Conservation (phyloP, 2,113 vertebrate genomes). For the Pseudorhombus dupliciocellatus region DNA sequence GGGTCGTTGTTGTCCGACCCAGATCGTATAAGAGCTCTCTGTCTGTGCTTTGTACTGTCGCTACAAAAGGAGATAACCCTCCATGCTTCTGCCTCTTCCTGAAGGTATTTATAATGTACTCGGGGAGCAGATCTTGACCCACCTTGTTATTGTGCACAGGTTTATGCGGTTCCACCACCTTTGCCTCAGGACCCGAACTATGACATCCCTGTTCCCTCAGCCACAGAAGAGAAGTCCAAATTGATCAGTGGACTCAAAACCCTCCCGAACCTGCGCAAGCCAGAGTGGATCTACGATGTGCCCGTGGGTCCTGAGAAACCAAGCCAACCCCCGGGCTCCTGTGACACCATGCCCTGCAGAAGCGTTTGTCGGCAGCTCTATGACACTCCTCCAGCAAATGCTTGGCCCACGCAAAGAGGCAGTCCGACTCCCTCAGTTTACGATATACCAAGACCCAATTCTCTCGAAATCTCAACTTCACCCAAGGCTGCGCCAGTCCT, state of each 20-base stretch:
- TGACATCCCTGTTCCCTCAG: constrained; percentile 66
- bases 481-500: constrained; percentile 27
- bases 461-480: constrained; percentile 18
- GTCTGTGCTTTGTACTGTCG: background rate
- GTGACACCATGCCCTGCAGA: constrained; percentile 53
- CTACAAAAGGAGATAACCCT: background rate
- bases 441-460: constrained; percentile 72
- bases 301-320: constrained; percentile 78
- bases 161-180: constrained; percentile 80
- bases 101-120: too few species aligned
- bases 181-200: constrained; percentile 70
- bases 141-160: constrained; percentile 64
- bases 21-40: background rate
- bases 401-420: background rate
- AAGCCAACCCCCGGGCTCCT: background rate
- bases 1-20: background rate
- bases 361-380: constrained; percentile 35
- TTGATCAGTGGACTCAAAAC: constrained; percentile 72
- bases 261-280: constrained; percentile 81
- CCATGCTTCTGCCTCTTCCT: too few species aligned
- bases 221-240: constrained; percentile 48
- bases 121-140: background rate
- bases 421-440: constrained; percentile 50
- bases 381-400: constrained; percentile 54
- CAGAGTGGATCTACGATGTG: constrained; percentile 89